Percentiles rank a stretch among this genome's conserved stretches.
These are phyloP conservation scores for Saguinus imperator DNA, from an alignment of 2,113 vertebrate genomes.

Conservation along the genomic window DNA sequence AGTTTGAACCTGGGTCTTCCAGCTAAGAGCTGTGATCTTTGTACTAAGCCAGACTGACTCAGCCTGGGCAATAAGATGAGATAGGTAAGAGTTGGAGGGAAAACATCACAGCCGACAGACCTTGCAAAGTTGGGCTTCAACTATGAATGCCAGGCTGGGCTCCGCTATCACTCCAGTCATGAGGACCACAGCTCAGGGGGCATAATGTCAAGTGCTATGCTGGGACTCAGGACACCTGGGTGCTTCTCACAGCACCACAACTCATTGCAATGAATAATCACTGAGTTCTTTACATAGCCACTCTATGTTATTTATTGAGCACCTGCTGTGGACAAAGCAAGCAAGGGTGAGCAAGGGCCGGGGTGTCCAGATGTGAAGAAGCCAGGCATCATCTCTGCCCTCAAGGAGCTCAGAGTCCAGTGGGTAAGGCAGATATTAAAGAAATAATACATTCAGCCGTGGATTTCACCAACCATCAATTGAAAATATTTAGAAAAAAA, in stretches of 20 bases:
- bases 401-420: neutral
- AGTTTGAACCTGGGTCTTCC: neutral
- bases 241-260: neutral
- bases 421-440: neutral
- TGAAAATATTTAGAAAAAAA: neutral
- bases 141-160: neutral
- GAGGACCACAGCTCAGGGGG: neutral
- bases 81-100: neutral
- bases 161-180: rapidly evolving
- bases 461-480: neutral
- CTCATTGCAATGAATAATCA: neutral
- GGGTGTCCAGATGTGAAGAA: neutral
- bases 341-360: too few species aligned
- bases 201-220: neutral
- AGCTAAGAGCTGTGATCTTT: neutral
- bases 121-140: neutral
- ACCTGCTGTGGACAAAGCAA: neutral
- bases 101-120: rapidly evolving
- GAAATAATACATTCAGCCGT: neutral
- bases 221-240: neutral
- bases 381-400: neutral
- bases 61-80: neutral
- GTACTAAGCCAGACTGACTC: neutral
- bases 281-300: neutral
- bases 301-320: neutral